Conservation (phyloP, 2,888 invertebrate species). For the Aleiodes leptofemur region DNA sequence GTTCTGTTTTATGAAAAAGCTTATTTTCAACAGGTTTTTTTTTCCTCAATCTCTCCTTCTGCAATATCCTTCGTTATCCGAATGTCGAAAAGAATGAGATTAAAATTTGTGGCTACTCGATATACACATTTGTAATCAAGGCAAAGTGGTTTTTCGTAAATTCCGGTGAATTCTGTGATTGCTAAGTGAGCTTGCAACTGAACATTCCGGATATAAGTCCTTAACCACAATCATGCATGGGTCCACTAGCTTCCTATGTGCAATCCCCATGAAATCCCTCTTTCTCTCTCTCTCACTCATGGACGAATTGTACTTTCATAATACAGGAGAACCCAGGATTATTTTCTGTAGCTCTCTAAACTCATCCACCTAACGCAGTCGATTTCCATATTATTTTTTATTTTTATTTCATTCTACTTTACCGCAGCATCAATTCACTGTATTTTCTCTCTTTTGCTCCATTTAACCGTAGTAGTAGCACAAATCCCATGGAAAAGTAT, state of each 20-base stretch:
- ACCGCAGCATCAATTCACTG: background rate
- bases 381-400: background rate
- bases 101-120: too few relatives aligned
- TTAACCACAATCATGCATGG: slow-evolving; percentile 26
- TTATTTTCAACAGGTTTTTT: too few relatives aligned
- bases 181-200: background rate
- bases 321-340: slow-evolving; percentile 37
- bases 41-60: too few relatives aligned
- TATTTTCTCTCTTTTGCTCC: background rate
- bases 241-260: slow-evolving; percentile 28
- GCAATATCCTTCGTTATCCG: too few relatives aligned
- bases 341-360: too few relatives aligned
- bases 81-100: too few relatives aligned
- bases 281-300: background rate
- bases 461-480: background rate
- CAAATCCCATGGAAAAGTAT: slow-evolving; percentile 25
- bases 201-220: slow-evolving; percentile 33
- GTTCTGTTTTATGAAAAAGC: too few relatives aligned
- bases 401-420: background rate
- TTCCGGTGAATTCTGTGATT: background rate
- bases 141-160: too few relatives aligned
- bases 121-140: too few relatives aligned
- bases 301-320: slow-evolving; percentile 44
- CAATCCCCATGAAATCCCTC: slow-evolving; percentile 37
- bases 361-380: background rate